Base-by-base conservation (phyloP, 2,113 vertebrate genomes). In the Apeltes quadracus region DNA sequence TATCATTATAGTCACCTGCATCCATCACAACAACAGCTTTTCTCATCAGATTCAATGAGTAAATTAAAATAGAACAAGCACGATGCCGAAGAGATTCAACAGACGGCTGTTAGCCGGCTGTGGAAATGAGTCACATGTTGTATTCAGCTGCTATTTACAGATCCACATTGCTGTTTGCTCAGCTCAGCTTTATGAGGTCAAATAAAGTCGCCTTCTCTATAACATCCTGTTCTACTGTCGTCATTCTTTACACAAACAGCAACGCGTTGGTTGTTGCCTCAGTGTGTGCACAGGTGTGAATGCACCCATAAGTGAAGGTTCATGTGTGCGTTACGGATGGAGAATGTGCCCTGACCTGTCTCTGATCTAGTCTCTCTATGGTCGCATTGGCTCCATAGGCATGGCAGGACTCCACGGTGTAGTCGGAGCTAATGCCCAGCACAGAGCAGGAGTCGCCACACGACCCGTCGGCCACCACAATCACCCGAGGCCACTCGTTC, bases 331-430 rank as follows among this genome's bases (percentile, higher is more conserved):
- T 61, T 20, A 23, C 27, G 39, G 22, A 39, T 39, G 38, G 57
- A 22, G 29, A 18, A 15, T 41, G 34, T 48, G 22, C 67, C 7
- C 89, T 81, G 22, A 92, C 91, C 90, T 94, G 86, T 84, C 89
- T 93, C 79, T 96, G 92, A 76, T 94, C 93, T 39, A 89, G 89
- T 85, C 94, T 82, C 64, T 91, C 90, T 72, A 94, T 93, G 8
- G 86, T 86, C 29, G 89, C 91, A 11, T 94, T 94, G 23, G 91
- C 89, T 71, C 92, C 89, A 4, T 91, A 91, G 46, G 86, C 92
- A 43, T 93, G 93, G 63, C 93, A 95, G 71, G 93, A 94, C 76
- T 94, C 91, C 44, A 91, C 89, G 1, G 61, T 88, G 34, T 93
- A 91, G 61, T 94, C 92, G 2, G 90, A 87, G 86, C 88, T 94